Evolutionary conservation across 2,888 invertebrate genomes (phyloP), one percentile per base, ranked within the genome.

Genomic region (Catocala nupta): DNA sequence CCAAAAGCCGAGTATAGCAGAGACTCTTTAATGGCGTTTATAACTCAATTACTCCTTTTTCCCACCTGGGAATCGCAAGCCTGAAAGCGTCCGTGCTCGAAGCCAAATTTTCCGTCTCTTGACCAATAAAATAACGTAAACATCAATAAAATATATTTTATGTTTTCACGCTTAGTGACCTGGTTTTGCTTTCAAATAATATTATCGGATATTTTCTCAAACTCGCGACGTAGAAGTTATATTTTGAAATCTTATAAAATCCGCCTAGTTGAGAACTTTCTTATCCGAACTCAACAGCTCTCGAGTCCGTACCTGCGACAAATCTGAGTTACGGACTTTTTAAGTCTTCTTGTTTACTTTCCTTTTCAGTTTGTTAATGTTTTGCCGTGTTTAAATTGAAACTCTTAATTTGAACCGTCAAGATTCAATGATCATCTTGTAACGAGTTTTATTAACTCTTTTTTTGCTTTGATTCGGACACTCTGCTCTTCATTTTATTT

Each of bases 271-370:
- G 67, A 59, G 73, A 86, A 90, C 77, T 87, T 85, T 78, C 83
- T 87, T 89, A 90, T 90, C 89, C 82, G 70, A 77, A 79, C 73
- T 81, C 69, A 77, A 77, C 88, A 89, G 85, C 80, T 72, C 80
- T 73, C 63, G 66, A 78, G 75, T 79, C 73, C 69, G 61, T 78
- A 81, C 82, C 82, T 83, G 81, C 81, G 82, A 85, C 83, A 83
- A 83, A 84, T 82, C 80, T 77, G 78, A 83, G 78, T 84, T 83
- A 81, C 67, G 79, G 83, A 84, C 78, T 85, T 84, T 85, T 81
- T 80, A 83, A 83, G 80, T 68, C 78, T 72, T 74, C 77, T 83
- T 82, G 82, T 82, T 84, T 81, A 77, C 77, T 79, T 80, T 75
- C 72, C 78, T 75, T 78, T 82, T 81, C 71, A 71, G 70, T 75